phyloP scores from a whole-genome alignment of 2,797 vertebrate genomes.

The Rhinogobio ventralis region DNA sequence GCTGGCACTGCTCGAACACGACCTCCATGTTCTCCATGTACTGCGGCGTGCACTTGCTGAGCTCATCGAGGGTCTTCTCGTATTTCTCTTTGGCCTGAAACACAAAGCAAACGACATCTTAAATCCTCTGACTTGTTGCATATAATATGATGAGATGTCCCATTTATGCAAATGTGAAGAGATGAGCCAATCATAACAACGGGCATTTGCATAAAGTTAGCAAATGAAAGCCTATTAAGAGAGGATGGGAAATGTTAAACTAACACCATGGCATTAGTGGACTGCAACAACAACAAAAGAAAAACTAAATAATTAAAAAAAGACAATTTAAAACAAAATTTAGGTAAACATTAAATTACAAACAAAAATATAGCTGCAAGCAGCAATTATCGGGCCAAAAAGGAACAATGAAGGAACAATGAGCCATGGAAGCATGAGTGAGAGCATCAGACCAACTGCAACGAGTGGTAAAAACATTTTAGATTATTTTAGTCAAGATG shows the following conservation, averaged over 20 bases:
- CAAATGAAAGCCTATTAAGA: neutral
- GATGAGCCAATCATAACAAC: neutral
- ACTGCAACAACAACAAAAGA: neutral
- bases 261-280: neutral
- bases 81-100: slow-evolving; percentile 93
- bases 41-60: slow-evolving; percentile 89
- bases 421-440: too few species aligned
- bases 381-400: too few species aligned
- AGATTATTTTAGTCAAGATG: too few species aligned
- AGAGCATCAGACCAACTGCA: too few species aligned
- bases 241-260: neutral
- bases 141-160: neutral
- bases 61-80: slow-evolving; percentile 91
- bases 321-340: neutral
- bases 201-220: neutral
- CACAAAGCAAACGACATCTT: slow-evolving; percentile 31
- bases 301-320: neutral
- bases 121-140: neutral
- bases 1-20: slow-evolving; percentile 94
- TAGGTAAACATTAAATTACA: neutral
- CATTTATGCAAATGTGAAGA: neutral
- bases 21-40: slow-evolving; percentile 97
- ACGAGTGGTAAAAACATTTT: too few species aligned
- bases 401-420: too few species aligned
- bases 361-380: too few species aligned